Evolutionary conservation across 2,888 invertebrate species (phyloP).

Genomic region (Cheilosia soror): DNA sequence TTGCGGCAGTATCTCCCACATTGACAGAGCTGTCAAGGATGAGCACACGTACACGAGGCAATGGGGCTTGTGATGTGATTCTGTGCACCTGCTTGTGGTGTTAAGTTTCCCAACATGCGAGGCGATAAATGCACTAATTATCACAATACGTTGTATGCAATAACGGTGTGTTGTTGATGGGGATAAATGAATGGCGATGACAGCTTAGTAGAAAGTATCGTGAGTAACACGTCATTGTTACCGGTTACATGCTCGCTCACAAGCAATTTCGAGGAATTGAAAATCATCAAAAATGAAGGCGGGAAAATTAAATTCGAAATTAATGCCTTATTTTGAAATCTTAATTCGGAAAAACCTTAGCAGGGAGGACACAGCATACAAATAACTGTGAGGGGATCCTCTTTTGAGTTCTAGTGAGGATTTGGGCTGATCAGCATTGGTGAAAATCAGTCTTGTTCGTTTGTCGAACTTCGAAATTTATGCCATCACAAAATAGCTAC

Average conservation of each 20-base stretch:
- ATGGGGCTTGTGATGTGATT: constrained; percentile 59
- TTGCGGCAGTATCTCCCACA: neutral
- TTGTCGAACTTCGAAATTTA: too few species aligned
- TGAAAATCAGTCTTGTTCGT: too few species aligned
- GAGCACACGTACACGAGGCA: constrained; percentile 17
- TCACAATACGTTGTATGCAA: constrained; percentile 21
- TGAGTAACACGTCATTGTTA: neutral
- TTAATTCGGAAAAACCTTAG: too few species aligned
- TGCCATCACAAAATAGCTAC: too few species aligned
- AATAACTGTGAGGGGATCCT: too few species aligned
- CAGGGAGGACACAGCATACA: too few species aligned
- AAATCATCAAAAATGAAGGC: neutral
- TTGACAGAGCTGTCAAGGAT: constrained; percentile 2
- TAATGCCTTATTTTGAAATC: too few species aligned
- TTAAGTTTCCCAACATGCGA: constrained; percentile 43
- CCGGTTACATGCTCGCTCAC: too few species aligned
- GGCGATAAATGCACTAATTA: constrained; percentile 53
- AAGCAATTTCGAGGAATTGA: neutral
- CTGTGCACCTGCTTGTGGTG: constrained; percentile 49
- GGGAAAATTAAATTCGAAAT: too few species aligned
- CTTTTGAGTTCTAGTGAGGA: too few species aligned
- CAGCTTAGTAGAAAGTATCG: neutral
- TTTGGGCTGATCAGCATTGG: too few species aligned
- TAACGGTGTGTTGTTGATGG: constrained; percentile 11
- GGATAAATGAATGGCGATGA: neutral